A percentile compares a stretch with the other conserved stretches of the same genome.
Conservation (phyloP, 2,113 vertebrate genomes). For the Nibea coibor region DNA sequence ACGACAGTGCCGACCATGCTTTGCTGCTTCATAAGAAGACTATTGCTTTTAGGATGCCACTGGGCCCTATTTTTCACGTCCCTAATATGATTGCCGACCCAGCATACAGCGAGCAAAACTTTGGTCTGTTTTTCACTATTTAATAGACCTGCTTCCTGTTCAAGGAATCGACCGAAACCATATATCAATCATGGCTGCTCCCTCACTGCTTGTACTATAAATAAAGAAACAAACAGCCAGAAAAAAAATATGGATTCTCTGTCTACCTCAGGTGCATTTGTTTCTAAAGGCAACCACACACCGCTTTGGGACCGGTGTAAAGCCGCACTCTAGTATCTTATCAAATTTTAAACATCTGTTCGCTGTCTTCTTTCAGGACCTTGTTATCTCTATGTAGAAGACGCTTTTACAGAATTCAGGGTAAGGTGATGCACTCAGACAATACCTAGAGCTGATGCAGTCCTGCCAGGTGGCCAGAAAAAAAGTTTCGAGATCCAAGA, state of each 20-base stretch:
- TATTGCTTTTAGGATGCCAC: conserved; percentile 42
- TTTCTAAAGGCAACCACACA: conserved; percentile 30
- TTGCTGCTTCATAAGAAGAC: conserved; percentile 41
- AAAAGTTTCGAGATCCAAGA: conserved; percentile 13
- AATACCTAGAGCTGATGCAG: conserved; percentile 6
- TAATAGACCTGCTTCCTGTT: conserved; percentile 25
- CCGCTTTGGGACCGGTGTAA: conserved; percentile 35
- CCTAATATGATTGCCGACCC: conserved; percentile 15
- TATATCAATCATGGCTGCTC: conserved; percentile 16
- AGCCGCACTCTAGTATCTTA: conserved; percentile 23
- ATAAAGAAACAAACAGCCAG: conserved; percentile 7
- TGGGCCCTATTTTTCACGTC: conserved; percentile 30
- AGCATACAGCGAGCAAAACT: conserved; percentile 27
- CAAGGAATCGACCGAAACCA: conserved; percentile 7
- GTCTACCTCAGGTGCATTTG: conserved; percentile 21
- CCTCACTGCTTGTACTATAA: conserved; percentile 15
- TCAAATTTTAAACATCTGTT: conserved; percentile 38
- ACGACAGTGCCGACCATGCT: conserved; percentile 25
- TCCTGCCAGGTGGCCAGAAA: conserved; percentile 19
- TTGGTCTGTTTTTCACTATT: conserved; percentile 33
- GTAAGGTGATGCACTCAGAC: background rate
- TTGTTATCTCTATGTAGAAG: conserved; percentile 14
- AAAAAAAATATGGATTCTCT: conserved; percentile 4
- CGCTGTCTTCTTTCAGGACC: conserved; percentile 1
- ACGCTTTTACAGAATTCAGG: conserved; percentile 31